Evolutionary conservation across 2,797 vertebrate genomes (phyloP), one percentile per base, ranked within the genome.

Genomic region (Tapirus indicus): DNA sequence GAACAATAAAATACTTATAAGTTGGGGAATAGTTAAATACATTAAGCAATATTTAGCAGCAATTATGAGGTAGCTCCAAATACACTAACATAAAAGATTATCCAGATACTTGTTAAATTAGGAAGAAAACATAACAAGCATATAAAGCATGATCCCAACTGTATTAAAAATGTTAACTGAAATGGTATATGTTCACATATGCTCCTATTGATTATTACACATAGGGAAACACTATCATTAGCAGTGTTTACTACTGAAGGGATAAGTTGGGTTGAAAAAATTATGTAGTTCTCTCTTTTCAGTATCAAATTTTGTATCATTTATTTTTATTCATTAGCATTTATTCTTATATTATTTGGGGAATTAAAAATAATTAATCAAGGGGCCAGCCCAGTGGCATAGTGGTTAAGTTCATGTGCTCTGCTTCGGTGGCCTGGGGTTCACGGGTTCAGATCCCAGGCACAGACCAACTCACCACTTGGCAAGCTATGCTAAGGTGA

Each of bases 291-390:
- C 32, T 58, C 16, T 75, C 56, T 66, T 82, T 54, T 20, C n/a
- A 58, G 14, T 77, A 84, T 72, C 38, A 84, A 90, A 68, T 60
- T 47, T 38, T 83, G 13, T 58, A 38, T 20, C 75, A 17, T 56
- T 89, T 94, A 89, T 41, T 77, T 60, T 91, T 56, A 56, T 79
- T 69, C 38, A 83, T 66, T 68, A 90, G 10, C 32, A 60, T 84
- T 69, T 58, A 56, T 68, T 69, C 20, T 69, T 56, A 68, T 29
- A 79, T 56, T 44, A 91, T 25, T 77, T 49, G 79, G 62, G 44
- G 6, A 68, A 83, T 38, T 68, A 58, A 18, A 92, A 38, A 38
- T 38, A 38, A 38, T 38, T 38, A 38, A 38, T 38, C 38, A 38
- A 38, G 38, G 38, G 38, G 38, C 38, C 38, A 4, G 38, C 38